Evolutionary conservation across 1,140 invertebrate species (phyloP).

Genomic region (Octopus bimaculoides): DNA sequence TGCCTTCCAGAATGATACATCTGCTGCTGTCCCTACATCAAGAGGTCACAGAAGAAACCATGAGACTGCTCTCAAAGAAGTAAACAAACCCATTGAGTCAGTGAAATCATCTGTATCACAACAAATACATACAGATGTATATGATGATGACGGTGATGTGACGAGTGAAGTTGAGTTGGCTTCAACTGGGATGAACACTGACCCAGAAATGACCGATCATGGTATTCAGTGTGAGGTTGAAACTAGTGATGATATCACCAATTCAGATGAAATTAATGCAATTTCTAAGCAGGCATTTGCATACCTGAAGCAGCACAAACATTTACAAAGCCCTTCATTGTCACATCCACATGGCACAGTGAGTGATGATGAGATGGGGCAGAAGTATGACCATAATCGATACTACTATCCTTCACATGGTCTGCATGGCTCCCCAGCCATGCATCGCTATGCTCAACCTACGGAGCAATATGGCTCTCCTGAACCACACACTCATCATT

Average conservation of each 20-base stretch:
- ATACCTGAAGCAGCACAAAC: neutral
- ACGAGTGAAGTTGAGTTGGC: neutral
- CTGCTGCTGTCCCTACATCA: neutral
- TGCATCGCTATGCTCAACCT: neutral
- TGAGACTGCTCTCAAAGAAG: neutral
- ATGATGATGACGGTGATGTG: neutral
- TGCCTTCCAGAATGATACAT: neutral
- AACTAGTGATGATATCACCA: neutral
- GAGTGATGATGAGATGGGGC: neutral
- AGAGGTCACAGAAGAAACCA: too few species aligned
- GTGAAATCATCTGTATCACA: neutral
- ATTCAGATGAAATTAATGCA: neutral
- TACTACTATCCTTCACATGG: neutral
- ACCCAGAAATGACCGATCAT: constrained; percentile 12
- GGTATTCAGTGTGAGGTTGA: neutral
- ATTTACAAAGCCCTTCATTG: neutral
- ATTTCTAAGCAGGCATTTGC: neutral
- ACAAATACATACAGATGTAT: neutral
- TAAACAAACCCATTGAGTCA: neutral
- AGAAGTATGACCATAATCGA: neutral
- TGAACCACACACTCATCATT: neutral
- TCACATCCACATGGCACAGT: neutral
- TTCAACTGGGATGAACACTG: constrained; percentile 1
- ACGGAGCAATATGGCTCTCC: neutral
- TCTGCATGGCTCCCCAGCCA: neutral